phyloP scores from a whole-genome alignment of 1,140 invertebrate species.

The Saccostrea cuccullata region DNA sequence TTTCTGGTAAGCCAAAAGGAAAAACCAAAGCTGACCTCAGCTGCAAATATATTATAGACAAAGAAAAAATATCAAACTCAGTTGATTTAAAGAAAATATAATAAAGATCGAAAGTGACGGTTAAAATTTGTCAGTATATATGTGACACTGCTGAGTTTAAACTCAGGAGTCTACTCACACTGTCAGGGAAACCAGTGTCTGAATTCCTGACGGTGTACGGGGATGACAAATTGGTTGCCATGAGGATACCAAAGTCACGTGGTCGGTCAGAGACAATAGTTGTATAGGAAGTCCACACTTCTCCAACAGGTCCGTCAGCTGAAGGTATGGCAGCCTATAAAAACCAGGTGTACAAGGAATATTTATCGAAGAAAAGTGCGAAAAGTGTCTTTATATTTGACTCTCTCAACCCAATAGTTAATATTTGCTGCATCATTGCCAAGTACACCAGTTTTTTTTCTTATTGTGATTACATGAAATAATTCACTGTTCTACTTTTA shows the following conservation, averaged over 20 bases:
- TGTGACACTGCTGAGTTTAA: too few species aligned
- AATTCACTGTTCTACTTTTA: too few species aligned
- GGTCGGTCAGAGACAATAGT: conserved; percentile 40
- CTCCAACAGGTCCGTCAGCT: conserved; percentile 51
- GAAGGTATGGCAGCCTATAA: conserved; percentile 53
- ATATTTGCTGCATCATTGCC: too few species aligned
- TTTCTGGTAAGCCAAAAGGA: conserved; percentile 23
- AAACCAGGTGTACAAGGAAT: not conserved
- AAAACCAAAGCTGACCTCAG: conserved; percentile 28
- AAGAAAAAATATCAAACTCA: too few species aligned
- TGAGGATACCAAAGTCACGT: conserved; percentile 56
- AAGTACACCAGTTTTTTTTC: too few species aligned
- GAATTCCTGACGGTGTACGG: conserved; percentile 49
- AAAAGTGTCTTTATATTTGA: too few species aligned
- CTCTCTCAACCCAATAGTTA: too few species aligned
- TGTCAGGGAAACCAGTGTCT: conserved; percentile 49
- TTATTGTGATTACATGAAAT: too few species aligned
- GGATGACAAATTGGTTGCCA: conserved; percentile 54
- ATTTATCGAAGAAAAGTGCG: too few species aligned
- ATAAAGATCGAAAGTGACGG: too few species aligned
- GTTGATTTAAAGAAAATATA: too few species aligned
- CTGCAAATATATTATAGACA: conserved; percentile 9
- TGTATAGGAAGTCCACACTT: conserved; percentile 61
- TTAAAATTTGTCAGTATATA: too few species aligned
- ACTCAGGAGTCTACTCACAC: not conserved